Evolutionary conservation across 2,797 vertebrate species (phyloP), one percentile per base, ranked within the genome.

Genomic region (Pangasius sanitwongsei): DNA sequence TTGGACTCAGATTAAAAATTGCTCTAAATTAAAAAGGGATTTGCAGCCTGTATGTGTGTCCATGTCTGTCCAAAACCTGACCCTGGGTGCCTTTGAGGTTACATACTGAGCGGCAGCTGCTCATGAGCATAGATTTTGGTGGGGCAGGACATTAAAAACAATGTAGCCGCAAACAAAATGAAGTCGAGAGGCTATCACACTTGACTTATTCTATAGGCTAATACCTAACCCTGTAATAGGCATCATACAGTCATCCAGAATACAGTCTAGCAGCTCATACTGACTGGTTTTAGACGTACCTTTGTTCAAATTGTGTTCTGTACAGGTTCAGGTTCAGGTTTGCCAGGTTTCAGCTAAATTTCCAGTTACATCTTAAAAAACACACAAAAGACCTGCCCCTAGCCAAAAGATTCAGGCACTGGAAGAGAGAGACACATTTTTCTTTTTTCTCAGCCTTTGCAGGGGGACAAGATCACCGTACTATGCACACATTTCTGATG

Each of bases 11-110:
- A 82, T 82, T 82, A 82, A 82, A 2, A 34, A 61, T 44, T 16
- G 34, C 2, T 44, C 23, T 28, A 83, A 61, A 61, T 83, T 61
- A 83, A 63, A 83, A 61, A 83, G 23, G 81, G 81, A 83, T 83
- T 63, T 63, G 81, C 81, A 28, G 5, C 6, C 57, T 44, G 31
- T 25, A 31, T 82, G 34, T 83, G 37, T 63, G 57, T 83, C 9
- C 11, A 6, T 83, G 81, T 41, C 4, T 83, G 57, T 63, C 81
- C 57, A 63, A 63, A 63, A 28, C 23, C 12, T 44, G 81, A 61
- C 57, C 57, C 37, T 4, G 23, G 34, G 80, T 82, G 55, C 57
- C 80, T 82, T 18, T 44, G 25, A 48, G 37, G 12, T 83, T 63
- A 65, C 55, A 82, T 61, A 82, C 25, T 63, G 81, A 44, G 57